Conservation (phyloP, 2,797 vertebrate genomes). For the Philypnodon macrostomus region DNA sequence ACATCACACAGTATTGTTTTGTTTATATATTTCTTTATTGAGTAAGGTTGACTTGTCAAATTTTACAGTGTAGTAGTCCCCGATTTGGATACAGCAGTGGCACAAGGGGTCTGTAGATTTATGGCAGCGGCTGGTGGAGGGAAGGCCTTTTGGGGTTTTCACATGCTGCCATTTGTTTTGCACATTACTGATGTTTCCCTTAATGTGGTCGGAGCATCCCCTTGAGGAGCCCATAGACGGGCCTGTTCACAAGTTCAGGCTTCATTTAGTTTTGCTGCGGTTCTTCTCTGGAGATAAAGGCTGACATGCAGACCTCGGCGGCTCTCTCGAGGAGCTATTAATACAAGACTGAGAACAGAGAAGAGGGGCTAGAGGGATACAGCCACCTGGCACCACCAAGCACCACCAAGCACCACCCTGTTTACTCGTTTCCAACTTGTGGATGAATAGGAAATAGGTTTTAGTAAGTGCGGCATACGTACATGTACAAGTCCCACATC, state of each 20-base stretch:
- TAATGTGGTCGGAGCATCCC: slow-evolving; percentile 77
- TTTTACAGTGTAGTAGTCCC: too few species aligned
- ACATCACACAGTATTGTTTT: too few species aligned
- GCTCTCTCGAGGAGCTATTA: slow-evolving; percentile 81
- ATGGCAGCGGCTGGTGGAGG: slow-evolving; percentile 66
- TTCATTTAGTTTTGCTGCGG: slow-evolving; percentile 75
- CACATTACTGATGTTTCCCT: slow-evolving; percentile 81
- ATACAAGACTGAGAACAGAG: slow-evolving; percentile 62
- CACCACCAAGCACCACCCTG: slow-evolving; percentile 61
- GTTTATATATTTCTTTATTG: too few species aligned
- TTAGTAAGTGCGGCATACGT: slow-evolving; percentile 37
- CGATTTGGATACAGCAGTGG: slow-evolving; percentile 52
- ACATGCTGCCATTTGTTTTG: slow-evolving; percentile 79
- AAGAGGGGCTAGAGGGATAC: slow-evolving; percentile 49
- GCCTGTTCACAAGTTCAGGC: slow-evolving; percentile 79
- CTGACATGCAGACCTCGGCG: slow-evolving; percentile 68
- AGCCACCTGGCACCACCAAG: too few species aligned
- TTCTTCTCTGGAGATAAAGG: slow-evolving; percentile 77
- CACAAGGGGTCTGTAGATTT: slow-evolving; percentile 76
- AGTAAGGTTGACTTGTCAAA: too few species aligned
- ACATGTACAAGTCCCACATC: slow-evolving; percentile 46
- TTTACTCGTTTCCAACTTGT: slow-evolving; percentile 66
- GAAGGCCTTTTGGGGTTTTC: slow-evolving; percentile 70
- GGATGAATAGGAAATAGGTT: slow-evolving; percentile 55
- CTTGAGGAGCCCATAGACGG: slow-evolving; percentile 69